Base-by-base conservation (phyloP, 2,113 vertebrate species). In the Prunella fulvescens region DNA sequence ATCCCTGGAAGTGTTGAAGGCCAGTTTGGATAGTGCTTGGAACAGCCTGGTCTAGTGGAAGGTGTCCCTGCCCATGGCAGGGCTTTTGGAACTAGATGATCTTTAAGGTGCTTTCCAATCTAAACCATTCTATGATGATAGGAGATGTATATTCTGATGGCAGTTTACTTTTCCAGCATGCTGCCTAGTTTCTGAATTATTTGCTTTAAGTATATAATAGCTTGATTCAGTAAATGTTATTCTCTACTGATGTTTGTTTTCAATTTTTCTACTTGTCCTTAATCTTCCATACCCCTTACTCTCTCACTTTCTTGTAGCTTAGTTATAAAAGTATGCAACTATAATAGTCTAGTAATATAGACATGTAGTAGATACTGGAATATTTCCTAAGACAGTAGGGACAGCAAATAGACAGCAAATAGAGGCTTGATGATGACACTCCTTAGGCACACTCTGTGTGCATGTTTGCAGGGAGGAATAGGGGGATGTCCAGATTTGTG, bases 101-200 rank as follows among this genome's bases (percentile, higher is more conserved):
- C 8, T 26, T 61, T 54, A 3, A 47, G 29, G 8, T 60, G 9
- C 24, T 19, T 53, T 26, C n/a, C 40, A 69, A 11, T 10, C 14
- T 8, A 40, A 76, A 61, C 25, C 10, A 23, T 61, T 26, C 40
- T 22, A 0, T 54, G n/a, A 22, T 35, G 54, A 29, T 8, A 23
- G 39, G 23, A 22, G 44, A n/a, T 73, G 22, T 35, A 24, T 54
- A 2, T n/a, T 69, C 13, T 86, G 53, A 47, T 40, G 56, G n/a
- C n/a, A 39, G 1, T 1, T 1, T 7, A 0, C 25, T n/a, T 77
- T 44, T 76, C 23, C 48, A 61, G n/a, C 3, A 1, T 3, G 28
- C 65, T 81, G 40, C 44, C 31, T 66, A 6, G 16, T 33, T 81
- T 82, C 33, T 47, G 31, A 81, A 37, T 35, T 33, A 19, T 28